phyloP scores from a whole-genome alignment of 2,888 invertebrate genomes.

The Bhutanitis thaidina region DNA sequence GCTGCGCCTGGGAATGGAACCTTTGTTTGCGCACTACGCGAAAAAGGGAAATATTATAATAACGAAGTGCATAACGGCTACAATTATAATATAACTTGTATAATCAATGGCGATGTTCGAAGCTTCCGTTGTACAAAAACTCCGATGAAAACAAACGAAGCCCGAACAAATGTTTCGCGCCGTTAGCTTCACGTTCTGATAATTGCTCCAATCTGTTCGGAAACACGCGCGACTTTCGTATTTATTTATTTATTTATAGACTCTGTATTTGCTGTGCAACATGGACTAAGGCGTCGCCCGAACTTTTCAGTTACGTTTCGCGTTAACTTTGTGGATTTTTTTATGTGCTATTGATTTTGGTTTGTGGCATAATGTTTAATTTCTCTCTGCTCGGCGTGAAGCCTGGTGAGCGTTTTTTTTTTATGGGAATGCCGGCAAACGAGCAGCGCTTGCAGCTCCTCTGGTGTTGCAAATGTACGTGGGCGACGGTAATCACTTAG shows the following conservation, averaged over 20 bases:
- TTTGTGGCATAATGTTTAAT: background rate
- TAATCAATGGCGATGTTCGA: constrained; percentile 2
- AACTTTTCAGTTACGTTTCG: constrained; percentile 21
- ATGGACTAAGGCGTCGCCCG: constrained; percentile 45
- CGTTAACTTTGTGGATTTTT: constrained; percentile 7
- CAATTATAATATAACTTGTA: background rate
- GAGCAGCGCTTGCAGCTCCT: no score
- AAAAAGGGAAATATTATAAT: no score
- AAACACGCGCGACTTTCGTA: constrained; percentile 65
- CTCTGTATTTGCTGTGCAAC: constrained; percentile 68
- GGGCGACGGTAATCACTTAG: no score
- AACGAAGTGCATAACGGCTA: no score
- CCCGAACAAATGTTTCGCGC: constrained; percentile 38
- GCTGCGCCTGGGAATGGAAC: no score
- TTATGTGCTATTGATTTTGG: background rate
- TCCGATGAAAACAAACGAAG: constrained; percentile 19
- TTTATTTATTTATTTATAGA: constrained; percentile 80
- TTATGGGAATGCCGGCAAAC: no score
- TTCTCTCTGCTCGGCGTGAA: no score
- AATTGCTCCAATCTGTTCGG: constrained; percentile 69
- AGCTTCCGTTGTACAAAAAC: constrained; percentile 4
- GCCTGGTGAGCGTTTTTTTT: no score
- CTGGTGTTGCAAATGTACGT: no score
- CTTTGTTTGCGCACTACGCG: no score
- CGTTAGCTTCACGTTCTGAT: constrained; percentile 27